Evolutionary conservation across 2,113 vertebrate species (phyloP), one percentile per base, ranked within the genome.

Genomic region (Tinamus guttatus): DNA sequence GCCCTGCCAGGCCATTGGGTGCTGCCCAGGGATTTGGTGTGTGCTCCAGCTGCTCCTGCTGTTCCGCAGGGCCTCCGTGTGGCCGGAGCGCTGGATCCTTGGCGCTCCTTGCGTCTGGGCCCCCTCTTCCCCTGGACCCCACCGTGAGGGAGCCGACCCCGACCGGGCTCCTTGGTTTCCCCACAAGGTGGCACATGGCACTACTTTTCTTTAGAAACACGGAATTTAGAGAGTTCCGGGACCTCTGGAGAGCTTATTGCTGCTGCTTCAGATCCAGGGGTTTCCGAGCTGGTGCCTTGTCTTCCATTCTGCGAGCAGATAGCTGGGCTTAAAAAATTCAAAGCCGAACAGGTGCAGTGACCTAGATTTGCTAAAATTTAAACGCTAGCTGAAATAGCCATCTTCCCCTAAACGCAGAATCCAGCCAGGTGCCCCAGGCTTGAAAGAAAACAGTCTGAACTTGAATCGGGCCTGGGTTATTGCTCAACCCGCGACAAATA

Each of bases 101-200:
- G 34, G 60, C 27, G 21, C 65, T 34, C 25, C 21, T 67, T 82
- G 49, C 0, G 0, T 13, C 84, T 84, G 58, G 60, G 45, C 27
- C 81, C 71, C 80, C 43, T 41, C 22, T 75, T 64, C 40, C 62
- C 58, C 38, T 49, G 32, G 30, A n/a, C 36, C 54, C 22, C 78
- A 21, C 0, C 0, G 15, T 17, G 41, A 83, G 41, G 85, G 28
- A 91, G 24, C 80, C 52, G n/a, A 47, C 20, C 32, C 80, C 52
- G n/a, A 47, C 20, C 32, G 60, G 59, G 38, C 67, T 89, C 51
- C 60, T 70, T 75, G n/a, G 49, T 95, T 95, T 87, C 67, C 83
- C 96, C 97, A 95, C 96, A 86, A 97, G 96, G 95, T 97, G 97
- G 96, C 93, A 95, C 45, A 82, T 83, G 86, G 68, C 75, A 70